A percentile compares a stretch with the other conserved stretches of the same genome.
phyloP scores from a whole-genome alignment of 1,140 invertebrate species.

The Leptopilina boulardi region DNA sequence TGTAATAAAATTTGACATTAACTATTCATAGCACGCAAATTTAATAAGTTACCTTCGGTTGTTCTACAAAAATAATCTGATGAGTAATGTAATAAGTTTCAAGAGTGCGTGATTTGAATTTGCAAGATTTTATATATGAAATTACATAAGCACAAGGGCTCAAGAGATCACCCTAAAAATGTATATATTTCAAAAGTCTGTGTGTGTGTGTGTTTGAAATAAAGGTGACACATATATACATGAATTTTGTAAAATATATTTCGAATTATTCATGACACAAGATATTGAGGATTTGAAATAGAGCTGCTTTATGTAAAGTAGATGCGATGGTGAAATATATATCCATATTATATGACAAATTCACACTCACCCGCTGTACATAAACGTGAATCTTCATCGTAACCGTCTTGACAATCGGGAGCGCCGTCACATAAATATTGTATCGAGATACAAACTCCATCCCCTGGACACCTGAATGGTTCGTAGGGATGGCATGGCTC shows the following conservation, averaged over 20 bases:
- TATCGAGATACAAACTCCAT: constrained; percentile 94
- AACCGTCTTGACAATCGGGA: constrained; percentile 94
- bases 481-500: constrained; percentile 91
- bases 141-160: not conserved
- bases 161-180: not conserved
- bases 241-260: constrained; percentile 29
- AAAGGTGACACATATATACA: not conserved
- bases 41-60: not conserved
- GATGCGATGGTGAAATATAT: not conserved
- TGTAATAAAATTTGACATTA: not conserved
- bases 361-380: constrained; percentile 90
- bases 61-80: constrained; percentile 11
- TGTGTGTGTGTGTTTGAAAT: not conserved
- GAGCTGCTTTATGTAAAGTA: not conserved
- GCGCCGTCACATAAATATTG: constrained; percentile 96
- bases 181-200: not conserved
- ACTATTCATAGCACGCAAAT: not conserved
- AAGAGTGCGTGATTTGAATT: constrained; percentile 21
- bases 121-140: not conserved
- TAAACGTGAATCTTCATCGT: constrained; percentile 91
- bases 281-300: not conserved
- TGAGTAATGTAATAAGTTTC: constrained; percentile 21
- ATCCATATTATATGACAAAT: not conserved
- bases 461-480: constrained; percentile 96
- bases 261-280: not conserved